These are phyloP conservation scores for Brachyhypopomus occidentalis DNA, from an alignment of 2,113 vertebrate species.

Conservation along the genomic window DNA sequence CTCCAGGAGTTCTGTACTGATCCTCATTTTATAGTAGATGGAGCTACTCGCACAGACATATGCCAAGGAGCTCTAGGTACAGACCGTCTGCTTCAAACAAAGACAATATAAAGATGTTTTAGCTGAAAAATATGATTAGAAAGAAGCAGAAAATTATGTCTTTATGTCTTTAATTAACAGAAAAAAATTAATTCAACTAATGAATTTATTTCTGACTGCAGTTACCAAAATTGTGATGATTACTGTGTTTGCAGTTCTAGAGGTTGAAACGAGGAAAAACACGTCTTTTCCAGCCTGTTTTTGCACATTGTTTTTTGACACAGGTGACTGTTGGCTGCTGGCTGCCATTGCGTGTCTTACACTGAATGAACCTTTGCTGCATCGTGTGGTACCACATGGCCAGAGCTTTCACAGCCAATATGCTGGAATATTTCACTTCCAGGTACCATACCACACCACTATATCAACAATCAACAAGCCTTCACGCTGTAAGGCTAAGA, in stretches of 20 bases:
- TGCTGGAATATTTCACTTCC: slow-evolving; percentile 90
- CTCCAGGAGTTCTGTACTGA: slow-evolving; percentile 82
- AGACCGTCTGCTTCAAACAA: slow-evolving; percentile 49
- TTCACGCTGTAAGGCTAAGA: neutral
- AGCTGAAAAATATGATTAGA: neutral
- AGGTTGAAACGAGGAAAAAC: neutral
- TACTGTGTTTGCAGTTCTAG: neutral
- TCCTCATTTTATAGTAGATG: slow-evolving; percentile 90
- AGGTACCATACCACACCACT: slow-evolving; percentile 60
- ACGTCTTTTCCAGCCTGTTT: neutral
- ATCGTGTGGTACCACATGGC: slow-evolving; percentile 85
- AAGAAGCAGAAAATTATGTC: too few species aligned
- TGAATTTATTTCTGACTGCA: neutral
- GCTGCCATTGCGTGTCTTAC: slow-evolving; percentile 78
- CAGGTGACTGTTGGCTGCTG: slow-evolving; percentile 78
- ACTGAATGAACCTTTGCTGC: slow-evolving; percentile 75
- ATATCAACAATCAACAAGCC: neutral
- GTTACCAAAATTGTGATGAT: neutral
- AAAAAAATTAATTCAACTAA: neutral
- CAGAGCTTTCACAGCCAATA: slow-evolving; percentile 86
- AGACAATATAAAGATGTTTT: slow-evolving; percentile 11
- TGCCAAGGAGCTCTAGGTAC: slow-evolving; percentile 84
- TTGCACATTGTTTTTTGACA: slow-evolving; percentile 1
- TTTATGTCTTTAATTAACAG: neutral
- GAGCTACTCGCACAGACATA: slow-evolving; percentile 92